phyloP scores from a whole-genome alignment of 2,113 vertebrate species.

The Tauraco erythrolophus region DNA sequence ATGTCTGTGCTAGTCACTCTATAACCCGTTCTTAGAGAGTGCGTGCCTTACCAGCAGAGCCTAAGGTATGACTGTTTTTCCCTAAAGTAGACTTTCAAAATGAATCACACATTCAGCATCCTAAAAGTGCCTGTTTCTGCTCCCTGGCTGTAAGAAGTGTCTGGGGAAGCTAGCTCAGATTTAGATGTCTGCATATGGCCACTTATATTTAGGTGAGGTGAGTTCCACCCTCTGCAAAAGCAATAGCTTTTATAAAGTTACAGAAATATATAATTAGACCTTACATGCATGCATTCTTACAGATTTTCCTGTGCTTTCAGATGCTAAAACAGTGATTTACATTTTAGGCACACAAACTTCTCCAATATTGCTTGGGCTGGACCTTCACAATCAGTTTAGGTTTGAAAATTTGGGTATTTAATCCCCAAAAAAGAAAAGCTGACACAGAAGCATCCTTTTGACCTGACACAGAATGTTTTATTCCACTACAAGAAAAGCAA shows the following conservation, averaged over 20 bases:
- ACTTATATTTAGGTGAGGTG: background rate
- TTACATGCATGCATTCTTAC: background rate
- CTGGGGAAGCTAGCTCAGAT: background rate
- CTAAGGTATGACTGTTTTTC: background rate
- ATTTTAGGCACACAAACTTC: background rate
- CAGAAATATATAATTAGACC: background rate
- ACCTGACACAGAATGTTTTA: background rate
- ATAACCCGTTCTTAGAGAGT: background rate
- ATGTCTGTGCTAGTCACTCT: background rate
- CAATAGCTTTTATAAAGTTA: background rate
- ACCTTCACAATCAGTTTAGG: background rate
- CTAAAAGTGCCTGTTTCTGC: background rate
- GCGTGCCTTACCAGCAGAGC: background rate
- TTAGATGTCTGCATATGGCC: background rate
- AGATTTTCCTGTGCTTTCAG: background rate
- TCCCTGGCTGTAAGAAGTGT: background rate
- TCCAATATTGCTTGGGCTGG: background rate
- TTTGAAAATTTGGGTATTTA: background rate
- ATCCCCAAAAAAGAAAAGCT: background rate
- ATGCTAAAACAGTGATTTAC: background rate
- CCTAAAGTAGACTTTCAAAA: background rate
- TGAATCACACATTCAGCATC: background rate
- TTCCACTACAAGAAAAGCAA: background rate
- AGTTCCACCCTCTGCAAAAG: background rate
- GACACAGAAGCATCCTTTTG: background rate